These are phyloP conservation scores for Drosophila bifasciata DNA, from an alignment of 1,140 invertebrate species.

Conservation along the genomic window DNA sequence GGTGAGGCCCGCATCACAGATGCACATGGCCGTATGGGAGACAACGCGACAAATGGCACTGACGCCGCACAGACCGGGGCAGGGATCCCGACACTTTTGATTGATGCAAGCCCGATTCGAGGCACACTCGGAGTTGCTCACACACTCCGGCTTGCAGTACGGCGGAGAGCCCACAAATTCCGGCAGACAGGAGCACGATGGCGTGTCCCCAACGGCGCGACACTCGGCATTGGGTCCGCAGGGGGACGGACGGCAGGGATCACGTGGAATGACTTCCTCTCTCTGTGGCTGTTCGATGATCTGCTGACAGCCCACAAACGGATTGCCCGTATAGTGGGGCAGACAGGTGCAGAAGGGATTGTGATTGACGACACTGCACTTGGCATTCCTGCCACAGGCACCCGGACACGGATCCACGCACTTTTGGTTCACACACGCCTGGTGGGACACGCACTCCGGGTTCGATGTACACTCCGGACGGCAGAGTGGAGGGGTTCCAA, in stretches of 20 bases:
- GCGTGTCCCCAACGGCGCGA: conserved; percentile 86
- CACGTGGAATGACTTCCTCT: conserved; percentile 86
- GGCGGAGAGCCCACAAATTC: conserved; percentile 90
- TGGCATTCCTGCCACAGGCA: conserved; percentile 88
- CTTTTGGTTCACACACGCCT: conserved; percentile 89
- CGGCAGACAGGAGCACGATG: conserved; percentile 88
- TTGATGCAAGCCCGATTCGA: conserved; percentile 89
- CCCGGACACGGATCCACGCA: conserved; percentile 90
- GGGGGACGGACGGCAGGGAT: conserved; percentile 90
- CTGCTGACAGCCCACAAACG: conserved; percentile 86
- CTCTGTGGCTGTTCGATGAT: conserved; percentile 89
- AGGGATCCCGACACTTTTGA: conserved; percentile 89
- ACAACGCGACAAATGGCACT: conserved; percentile 90
- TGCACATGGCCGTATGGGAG: conserved; percentile 89
- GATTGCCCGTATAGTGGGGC: conserved; percentile 90
- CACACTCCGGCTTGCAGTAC: conserved; percentile 90
- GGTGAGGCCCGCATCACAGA: conserved; percentile 88
- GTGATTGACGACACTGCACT: conserved; percentile 90
- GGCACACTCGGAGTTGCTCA: conserved; percentile 89
- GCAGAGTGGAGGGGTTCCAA: conserved; percentile 86
- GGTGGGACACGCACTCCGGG: conserved; percentile 87
- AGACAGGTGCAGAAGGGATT: conserved; percentile 91
- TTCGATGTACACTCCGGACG: conserved; percentile 86
- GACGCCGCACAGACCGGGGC: conserved; percentile 88
- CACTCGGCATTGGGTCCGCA: conserved; percentile 91